Conservation (phyloP, 1,140 invertebrate species). For the Octopus bimaculoides region DNA sequence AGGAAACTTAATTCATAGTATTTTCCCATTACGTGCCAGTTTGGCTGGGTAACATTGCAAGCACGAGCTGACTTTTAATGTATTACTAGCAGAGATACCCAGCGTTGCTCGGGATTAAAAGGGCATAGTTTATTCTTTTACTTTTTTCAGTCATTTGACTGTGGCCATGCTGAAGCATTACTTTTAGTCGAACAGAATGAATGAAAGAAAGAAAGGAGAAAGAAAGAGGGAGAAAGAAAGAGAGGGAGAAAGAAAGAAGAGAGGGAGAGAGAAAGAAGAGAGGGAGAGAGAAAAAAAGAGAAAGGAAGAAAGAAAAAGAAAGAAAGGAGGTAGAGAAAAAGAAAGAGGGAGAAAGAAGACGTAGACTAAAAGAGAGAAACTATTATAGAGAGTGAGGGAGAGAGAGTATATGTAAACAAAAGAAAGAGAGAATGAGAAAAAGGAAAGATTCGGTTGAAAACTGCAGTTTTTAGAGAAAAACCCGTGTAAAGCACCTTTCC, state of each 20-base stretch:
- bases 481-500: no score
- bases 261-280: slow-evolving; percentile 13
- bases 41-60: not conserved
- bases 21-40: not conserved
- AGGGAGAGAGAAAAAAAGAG: slow-evolving; percentile 2
- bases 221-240: slow-evolving; percentile 20
- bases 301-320: slow-evolving; percentile 12
- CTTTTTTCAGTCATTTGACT: not conserved
- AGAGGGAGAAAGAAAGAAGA: slow-evolving; percentile 17
- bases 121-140: not conserved
- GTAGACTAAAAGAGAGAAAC: slow-evolving; percentile 16
- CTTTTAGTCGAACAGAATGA: slow-evolving; percentile 17
- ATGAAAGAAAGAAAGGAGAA: slow-evolving; percentile 23
- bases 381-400: slow-evolving; percentile 17
- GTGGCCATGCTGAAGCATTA: not conserved
- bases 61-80: not conserved
- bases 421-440: not conserved
- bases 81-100: not conserved
- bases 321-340: slow-evolving; percentile 12
- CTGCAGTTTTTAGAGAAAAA: no score
- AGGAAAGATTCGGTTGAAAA: not conserved
- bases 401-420: not conserved
- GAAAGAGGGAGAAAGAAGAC: slow-evolving; percentile 13
- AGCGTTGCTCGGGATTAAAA: not conserved
- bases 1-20: no score